These are phyloP conservation scores for Ptychoptera albimana DNA, from an alignment of 2,888 invertebrate genomes.

Conservation along the genomic window DNA sequence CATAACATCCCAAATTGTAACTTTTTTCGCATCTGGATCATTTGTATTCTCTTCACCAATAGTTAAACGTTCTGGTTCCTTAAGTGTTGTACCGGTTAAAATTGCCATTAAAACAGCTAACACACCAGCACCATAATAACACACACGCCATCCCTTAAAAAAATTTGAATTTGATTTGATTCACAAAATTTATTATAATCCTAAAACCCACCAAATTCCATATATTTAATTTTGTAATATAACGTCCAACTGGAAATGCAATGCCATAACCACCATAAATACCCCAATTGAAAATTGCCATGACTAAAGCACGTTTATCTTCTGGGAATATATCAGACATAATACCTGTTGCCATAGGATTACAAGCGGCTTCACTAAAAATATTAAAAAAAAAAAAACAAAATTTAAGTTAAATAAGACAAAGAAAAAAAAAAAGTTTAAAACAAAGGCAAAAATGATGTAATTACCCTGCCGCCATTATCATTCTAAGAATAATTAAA, in stretches of 20 bases:
- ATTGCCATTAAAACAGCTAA: constrained; percentile 54
- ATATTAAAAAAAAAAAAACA: background rate
- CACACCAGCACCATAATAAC: constrained; percentile 66
- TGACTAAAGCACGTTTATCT: constrained; percentile 67
- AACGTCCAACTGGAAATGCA: constrained; percentile 81
- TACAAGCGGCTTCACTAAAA: constrained; percentile 66
- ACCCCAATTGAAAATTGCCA: constrained; percentile 92
- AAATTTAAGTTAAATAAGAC: too few relatives aligned
- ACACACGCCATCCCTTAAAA: constrained; percentile 62
- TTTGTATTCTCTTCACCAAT: constrained; percentile 47
- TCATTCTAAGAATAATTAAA: constrained; percentile 66
- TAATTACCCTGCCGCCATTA: constrained; percentile 64
- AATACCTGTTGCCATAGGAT: constrained; percentile 72
- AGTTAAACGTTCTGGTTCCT: constrained; percentile 58
- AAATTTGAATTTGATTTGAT: background rate
- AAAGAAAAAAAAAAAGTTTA: too few relatives aligned
- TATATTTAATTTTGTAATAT: constrained; percentile 56
- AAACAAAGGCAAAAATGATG: background rate
- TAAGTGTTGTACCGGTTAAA: constrained; percentile 56
- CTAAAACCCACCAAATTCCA: constrained; percentile 50
- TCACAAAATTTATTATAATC: background rate
- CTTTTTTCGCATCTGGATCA: constrained; percentile 33
- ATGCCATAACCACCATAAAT: constrained; percentile 89
- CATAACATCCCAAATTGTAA: constrained; percentile 60
- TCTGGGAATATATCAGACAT: constrained; percentile 68